These are phyloP conservation scores for Hydropotes inermis DNA, from an alignment of 2,113 vertebrate genomes.

Conservation along the genomic window DNA sequence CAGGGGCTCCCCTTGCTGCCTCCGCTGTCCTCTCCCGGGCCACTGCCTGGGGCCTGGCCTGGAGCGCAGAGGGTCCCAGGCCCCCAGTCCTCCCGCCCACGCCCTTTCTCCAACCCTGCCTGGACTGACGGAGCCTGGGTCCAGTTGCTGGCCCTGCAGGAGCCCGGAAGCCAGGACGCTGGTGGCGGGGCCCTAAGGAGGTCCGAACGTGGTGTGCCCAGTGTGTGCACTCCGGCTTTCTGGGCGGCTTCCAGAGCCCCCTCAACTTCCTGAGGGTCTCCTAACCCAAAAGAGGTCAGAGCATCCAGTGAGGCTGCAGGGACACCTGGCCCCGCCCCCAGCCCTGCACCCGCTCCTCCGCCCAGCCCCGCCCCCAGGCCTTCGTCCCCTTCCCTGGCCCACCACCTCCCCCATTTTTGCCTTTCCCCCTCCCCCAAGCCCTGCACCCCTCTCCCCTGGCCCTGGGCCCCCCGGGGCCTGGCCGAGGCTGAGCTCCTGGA, in stretches of 20 bases:
- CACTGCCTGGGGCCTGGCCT: background rate
- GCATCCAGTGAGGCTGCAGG: background rate
- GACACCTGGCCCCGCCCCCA: background rate
- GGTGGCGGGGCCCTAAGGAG: rapidly evolving
- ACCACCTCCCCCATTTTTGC: background rate
- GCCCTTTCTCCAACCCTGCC: background rate
- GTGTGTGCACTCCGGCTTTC: background rate
- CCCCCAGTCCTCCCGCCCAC: background rate
- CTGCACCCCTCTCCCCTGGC: background rate
- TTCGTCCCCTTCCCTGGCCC: background rate
- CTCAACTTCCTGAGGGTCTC: background rate
- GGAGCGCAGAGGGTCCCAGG: rapidly evolving
- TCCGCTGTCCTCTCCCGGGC: too few relatives aligned
- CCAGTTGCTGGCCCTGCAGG: background rate
- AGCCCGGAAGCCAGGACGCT: background rate
- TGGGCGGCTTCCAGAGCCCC: rapidly evolving
- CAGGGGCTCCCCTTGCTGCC: background rate
- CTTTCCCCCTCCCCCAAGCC: too few relatives aligned
- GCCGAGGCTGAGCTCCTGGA: conserved; percentile 23
- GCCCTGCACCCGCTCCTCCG: background rate
- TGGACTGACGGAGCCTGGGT: background rate
- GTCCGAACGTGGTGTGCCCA: background rate
- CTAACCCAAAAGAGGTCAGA: background rate
- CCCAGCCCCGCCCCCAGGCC: background rate
- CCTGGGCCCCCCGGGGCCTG: background rate